These are phyloP conservation scores for Hermatobates lingyangjiaoensis DNA, from an alignment of 1,140 invertebrate species.

Conservation along the genomic window DNA sequence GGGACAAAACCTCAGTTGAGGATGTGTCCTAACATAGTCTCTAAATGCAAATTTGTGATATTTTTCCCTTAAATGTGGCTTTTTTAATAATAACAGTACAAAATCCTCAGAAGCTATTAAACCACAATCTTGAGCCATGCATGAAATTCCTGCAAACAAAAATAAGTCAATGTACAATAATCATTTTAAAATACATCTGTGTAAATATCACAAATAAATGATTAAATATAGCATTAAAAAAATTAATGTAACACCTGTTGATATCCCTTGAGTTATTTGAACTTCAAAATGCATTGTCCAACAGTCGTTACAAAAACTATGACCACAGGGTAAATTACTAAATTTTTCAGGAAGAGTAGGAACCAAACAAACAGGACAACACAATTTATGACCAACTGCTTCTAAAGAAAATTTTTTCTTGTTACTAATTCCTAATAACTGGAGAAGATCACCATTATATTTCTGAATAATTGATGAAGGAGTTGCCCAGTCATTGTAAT, in stretches of 20 bases:
- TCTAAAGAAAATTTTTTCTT: constrained; percentile 10
- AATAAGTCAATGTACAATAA: constrained; percentile 5
- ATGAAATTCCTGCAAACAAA: constrained; percentile 62
- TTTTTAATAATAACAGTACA: constrained; percentile 64
- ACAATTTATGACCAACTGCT: constrained; percentile 20
- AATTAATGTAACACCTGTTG: constrained; percentile 31
- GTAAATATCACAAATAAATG: constrained; percentile 4
- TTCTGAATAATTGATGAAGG: constrained; percentile 5
- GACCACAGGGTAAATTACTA: constrained; percentile 65
- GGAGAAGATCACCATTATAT: constrained; percentile 8
- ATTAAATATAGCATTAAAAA: constrained; percentile 3
- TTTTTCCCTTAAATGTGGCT: constrained; percentile 62
- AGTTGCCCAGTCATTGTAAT: constrained; percentile 72
- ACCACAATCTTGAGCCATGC: constrained; percentile 88
- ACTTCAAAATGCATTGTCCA: constrained; percentile 91
- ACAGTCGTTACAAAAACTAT: constrained; percentile 85
- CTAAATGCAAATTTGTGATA: constrained; percentile 91
- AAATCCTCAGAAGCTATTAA: constrained; percentile 89
- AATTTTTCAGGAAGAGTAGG: constrained; percentile 38
- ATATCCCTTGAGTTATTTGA: constrained; percentile 75
- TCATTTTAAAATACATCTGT: constrained; percentile 3
- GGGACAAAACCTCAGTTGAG: constrained; percentile 80
- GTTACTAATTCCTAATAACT: constrained; percentile 26
- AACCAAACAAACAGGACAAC: constrained; percentile 38
- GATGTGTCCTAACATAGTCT: constrained; percentile 89